Base-by-base conservation (phyloP, 2,113 vertebrate genomes). In the Charina bottae region DNA sequence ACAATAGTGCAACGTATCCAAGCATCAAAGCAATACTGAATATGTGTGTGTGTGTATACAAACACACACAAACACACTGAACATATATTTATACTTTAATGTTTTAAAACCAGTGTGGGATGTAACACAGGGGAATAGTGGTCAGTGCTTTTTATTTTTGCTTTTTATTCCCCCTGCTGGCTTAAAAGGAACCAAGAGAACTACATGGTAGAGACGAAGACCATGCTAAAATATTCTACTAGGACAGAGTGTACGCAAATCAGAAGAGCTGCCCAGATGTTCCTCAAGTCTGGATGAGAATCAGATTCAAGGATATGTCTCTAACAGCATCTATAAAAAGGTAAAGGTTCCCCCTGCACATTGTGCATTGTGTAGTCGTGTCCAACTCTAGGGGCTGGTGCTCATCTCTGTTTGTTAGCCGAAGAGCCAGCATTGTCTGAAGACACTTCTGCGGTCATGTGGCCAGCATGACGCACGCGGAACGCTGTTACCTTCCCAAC, bases 21-120 rank as follows among this genome's bases (percentile, higher is more conserved):
- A 96, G 93, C 85, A 96, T 49, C 85, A 93, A 92, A 92, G 56
- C 84, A 95, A 90, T 72, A 92, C 64, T 58, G 33, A 94, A 96
- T 89, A 92, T 94, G 95, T 93, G 56, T 89, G 93, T 94, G 95
- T 93, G 56, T 88, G 42, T 42, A 42, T 42, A 42, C 3, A 42
- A 3, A 42, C 42, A 42, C 42, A 42, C 42, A 42, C 42, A 42
- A 84, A 94, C 53, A 19, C 92, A 94, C 23, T 92, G 95, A 95
- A 93, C 94, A 94, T 88, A 94, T 92, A 24, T 68, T 91, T 92
- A 94, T 91, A 94, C 91, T 90, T 92, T 93, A 55, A 49, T 0
- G 0, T 13, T 93, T n/a, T 91, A 46, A 87, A 72, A 46, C 2
- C 13, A 92, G 90, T 94, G 95, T 93, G 94, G 56, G 56, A 6